These are phyloP conservation scores for Acromyrmex heyeri DNA, from an alignment of 1,140 invertebrate genomes.

Conservation along the genomic window DNA sequence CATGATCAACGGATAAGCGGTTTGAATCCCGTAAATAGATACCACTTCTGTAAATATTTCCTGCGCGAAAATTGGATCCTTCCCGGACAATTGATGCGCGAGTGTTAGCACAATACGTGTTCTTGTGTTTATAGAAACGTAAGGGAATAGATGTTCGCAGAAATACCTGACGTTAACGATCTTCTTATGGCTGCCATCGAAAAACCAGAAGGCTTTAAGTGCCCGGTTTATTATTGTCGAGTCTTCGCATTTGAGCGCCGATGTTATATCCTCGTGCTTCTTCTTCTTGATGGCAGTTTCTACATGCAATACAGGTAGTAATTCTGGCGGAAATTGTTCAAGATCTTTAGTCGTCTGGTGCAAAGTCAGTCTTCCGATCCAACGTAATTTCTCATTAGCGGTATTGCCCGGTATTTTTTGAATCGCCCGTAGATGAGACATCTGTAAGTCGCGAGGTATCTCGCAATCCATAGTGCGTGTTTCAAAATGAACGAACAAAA, in stretches of 20 bases:
- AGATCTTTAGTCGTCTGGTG: not conserved
- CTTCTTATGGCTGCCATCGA: constrained; percentile 63
- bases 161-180: constrained; percentile 76
- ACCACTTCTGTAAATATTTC: constrained; percentile 69
- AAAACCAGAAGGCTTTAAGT: constrained; percentile 76
- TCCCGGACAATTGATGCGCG: constrained; percentile 54
- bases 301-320: constrained; percentile 70
- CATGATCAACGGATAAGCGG: constrained; percentile 69
- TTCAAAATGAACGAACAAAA: not conserved
- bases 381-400: constrained; percentile 69
- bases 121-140: constrained; percentile 75
- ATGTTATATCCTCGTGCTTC: constrained; percentile 63
- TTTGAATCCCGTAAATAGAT: constrained; percentile 61
- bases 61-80: constrained; percentile 62
- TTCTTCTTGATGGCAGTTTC: constrained; percentile 59
- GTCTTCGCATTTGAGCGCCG: constrained; percentile 77
- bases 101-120: constrained; percentile 74
- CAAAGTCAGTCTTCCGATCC: too few species aligned
- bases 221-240: constrained; percentile 72
- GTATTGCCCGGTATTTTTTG: constrained; percentile 77
- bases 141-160: constrained; percentile 68
- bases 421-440: constrained; percentile 75
- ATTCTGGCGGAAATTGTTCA: constrained; percentile 55
- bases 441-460: constrained; percentile 26
- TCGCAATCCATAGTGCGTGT: not conserved